Base-by-base conservation (phyloP, 2,113 vertebrate species). In the Microtus ochrogaster region DNA sequence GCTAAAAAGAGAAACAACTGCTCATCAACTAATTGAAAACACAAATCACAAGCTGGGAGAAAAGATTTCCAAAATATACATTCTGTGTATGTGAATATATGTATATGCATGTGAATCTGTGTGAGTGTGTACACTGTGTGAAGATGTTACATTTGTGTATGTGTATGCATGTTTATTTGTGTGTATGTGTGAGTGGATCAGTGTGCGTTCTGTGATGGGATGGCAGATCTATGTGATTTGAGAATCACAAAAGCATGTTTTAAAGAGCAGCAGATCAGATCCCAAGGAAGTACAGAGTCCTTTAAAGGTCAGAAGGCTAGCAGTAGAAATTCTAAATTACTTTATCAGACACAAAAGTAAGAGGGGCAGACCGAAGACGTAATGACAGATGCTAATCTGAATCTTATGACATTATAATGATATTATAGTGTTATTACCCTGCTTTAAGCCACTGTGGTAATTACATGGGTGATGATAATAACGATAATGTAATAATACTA, bases 331-430 rank as follows among this genome's bases (percentile, higher is more conserved):
- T 93, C 24, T 85, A 81, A 96, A 90, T 94, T 96, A 91, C 92
- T 86, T 94, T 92, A 92, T 90, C n/a, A 95, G 72, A 47, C 55
- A 91, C 41, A 91, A 93, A 95, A 95, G 77, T 78, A 95, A 93
- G 70, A 96, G 81, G 2, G 73, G 68, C 61, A 94, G 36, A 94
- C 77, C 61, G 16, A 96, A 97, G 77, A 91, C 21, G 65, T 77
- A 96, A 97, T 92, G 89, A 95, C 76, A 97, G 58, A 95, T 89
- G 89, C 49, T 96, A 94, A 95, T 85, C 84, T 65, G 81, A 58
- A 70, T 95, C 72, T 96, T 86, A 72, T 76, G 74, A 83, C 85
- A 82, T 89, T 91, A 87, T 52, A 68, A 44, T 87, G 89, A 94
- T 44, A 94, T 96, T 92, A 91, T 44, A 77, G 52, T 81, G 14